phyloP scores from a whole-genome alignment of 1,140 invertebrate species.

The Liolophura sinensis region DNA sequence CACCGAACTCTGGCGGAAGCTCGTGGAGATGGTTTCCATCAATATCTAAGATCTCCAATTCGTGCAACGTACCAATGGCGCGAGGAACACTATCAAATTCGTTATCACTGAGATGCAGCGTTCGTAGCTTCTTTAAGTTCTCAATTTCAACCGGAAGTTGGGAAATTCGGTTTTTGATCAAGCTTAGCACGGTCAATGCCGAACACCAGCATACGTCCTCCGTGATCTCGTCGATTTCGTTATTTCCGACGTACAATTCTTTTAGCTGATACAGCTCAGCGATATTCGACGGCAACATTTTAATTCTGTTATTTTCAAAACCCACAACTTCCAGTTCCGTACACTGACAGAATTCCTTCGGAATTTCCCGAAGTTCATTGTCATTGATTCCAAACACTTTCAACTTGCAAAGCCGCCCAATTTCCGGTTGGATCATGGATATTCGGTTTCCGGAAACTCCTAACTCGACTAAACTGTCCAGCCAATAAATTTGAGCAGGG shows the following conservation, averaged over 20 bases:
- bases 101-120: conserved; percentile 39
- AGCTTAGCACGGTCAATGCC: conserved; percentile 42
- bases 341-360: conserved; percentile 42
- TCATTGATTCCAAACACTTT: conserved; percentile 49
- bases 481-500: conserved; percentile 51
- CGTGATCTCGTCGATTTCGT: conserved; percentile 40
- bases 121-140: conserved; percentile 40
- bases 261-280: conserved; percentile 43
- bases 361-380: conserved; percentile 40
- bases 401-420: conserved; percentile 38
- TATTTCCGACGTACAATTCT: conserved; percentile 49
- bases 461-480: conserved; percentile 43
- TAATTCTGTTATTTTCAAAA: conserved; percentile 45
- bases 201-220: conserved; percentile 50
- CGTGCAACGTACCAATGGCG: conserved; percentile 31
- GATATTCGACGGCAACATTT: conserved; percentile 38
- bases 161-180: conserved; percentile 38
- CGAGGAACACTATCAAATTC: conserved; percentile 32
- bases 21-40: conserved; percentile 39
- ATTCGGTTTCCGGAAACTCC: conserved; percentile 46
- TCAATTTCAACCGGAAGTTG: conserved; percentile 42
- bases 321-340: conserved; percentile 38
- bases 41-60: conserved; percentile 32
- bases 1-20: conserved; percentile 43
- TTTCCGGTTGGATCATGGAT: conserved; percentile 40